These are phyloP conservation scores for Edolisoma coerulescens DNA, from an alignment of 2,113 vertebrate genomes.

Conservation along the genomic window DNA sequence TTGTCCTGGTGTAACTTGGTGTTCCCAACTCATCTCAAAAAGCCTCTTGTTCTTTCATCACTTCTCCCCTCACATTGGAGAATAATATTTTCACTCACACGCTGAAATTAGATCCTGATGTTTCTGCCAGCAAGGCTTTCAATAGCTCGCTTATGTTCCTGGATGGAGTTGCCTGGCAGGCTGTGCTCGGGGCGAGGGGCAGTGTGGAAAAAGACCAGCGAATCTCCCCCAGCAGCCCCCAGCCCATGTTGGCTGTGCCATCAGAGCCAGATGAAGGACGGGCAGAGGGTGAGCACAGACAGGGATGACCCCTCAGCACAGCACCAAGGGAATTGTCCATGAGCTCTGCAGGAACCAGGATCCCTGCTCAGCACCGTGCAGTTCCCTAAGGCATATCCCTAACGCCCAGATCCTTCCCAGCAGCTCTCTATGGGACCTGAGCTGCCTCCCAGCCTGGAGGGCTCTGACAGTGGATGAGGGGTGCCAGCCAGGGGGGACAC, in stretches of 20 bases:
- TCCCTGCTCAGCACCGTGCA: rapidly evolving
- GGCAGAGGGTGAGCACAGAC: rapidly evolving
- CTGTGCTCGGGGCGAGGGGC: rapidly evolving
- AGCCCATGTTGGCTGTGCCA: rapidly evolving
- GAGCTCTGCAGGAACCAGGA: background rate
- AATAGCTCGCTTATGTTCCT: slow-evolving; percentile 27
- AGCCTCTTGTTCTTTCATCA: slow-evolving; percentile 50
- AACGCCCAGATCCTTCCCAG: background rate
- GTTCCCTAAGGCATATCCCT: background rate
- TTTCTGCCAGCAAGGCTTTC: slow-evolving; percentile 35
- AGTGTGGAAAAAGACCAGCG: background rate
- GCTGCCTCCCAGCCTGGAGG: background rate
- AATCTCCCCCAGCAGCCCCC: background rate
- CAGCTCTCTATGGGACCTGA: rapidly evolving
- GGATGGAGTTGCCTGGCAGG: slow-evolving; percentile 19
- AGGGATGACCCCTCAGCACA: rapidly evolving
- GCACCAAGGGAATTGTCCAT: rapidly evolving
- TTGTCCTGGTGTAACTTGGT: slow-evolving; percentile 26
- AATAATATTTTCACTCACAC: slow-evolving; percentile 12
- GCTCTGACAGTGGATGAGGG: rapidly evolving
- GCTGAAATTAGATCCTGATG: slow-evolving; percentile 10
- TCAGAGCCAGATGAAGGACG: rapidly evolving
- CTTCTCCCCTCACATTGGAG: slow-evolving; percentile 6
- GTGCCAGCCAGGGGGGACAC: rapidly evolving
- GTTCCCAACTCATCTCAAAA: background rate